Evolutionary conservation across 2,113 vertebrate species (phyloP).

Genomic region (Pseudois nayaur): DNA sequence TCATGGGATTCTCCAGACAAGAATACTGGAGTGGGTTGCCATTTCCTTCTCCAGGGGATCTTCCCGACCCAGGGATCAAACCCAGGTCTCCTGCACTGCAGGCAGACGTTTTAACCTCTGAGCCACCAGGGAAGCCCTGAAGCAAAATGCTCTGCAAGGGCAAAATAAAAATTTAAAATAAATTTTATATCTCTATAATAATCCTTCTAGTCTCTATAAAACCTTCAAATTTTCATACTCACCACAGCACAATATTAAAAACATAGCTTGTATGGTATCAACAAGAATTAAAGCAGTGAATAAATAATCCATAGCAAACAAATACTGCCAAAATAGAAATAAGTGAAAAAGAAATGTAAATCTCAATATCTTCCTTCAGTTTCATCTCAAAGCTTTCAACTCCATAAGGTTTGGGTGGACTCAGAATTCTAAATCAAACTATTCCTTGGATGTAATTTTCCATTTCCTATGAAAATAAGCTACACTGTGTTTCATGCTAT

Average conservation of each 20-base stretch:
- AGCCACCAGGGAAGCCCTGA: not conserved
- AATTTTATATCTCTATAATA: not conserved
- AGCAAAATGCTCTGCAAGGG: not conserved
- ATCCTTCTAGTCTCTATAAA: not conserved
- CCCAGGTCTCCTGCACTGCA: too few species aligned
- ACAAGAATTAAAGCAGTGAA: not conserved
- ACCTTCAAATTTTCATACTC: not conserved
- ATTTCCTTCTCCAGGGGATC: too few species aligned
- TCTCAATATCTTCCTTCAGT: not conserved
- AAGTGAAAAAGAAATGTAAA: not conserved
- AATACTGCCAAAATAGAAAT: not conserved
- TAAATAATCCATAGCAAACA: not conserved
- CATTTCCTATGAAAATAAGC: not conserved
- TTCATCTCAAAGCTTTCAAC: not conserved
- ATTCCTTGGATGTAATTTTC: not conserved
- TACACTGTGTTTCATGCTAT: not conserved
- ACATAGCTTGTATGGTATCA: not conserved
- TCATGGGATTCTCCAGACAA: too few species aligned
- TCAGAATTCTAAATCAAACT: slow-evolving; percentile 25
- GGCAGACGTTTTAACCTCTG: too few species aligned
- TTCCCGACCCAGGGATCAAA: too few species aligned
- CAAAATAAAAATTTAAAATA: not conserved
- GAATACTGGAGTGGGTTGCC: too few species aligned
- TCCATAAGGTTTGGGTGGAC: not conserved
- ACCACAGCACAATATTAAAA: not conserved